These are phyloP conservation scores for Dryadula phaetusa DNA, from an alignment of 2,888 invertebrate species.

Conservation along the genomic window DNA sequence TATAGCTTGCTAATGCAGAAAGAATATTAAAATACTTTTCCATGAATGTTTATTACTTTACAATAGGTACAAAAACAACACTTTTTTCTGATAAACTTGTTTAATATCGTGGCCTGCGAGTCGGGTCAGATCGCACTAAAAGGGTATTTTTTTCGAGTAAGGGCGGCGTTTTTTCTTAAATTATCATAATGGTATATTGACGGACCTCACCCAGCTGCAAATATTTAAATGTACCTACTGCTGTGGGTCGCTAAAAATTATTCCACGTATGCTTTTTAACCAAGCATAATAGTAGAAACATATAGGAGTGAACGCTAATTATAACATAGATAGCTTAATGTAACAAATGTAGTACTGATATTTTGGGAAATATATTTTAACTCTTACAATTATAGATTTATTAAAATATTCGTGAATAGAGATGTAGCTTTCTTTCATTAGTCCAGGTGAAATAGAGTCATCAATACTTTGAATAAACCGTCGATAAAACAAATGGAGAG, in stretches of 20 bases:
- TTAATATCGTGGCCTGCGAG: constrained; percentile 69
- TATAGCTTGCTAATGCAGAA: neutral
- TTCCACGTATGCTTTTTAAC: constrained; percentile 46
- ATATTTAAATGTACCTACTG: constrained; percentile 75
- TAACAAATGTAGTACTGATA: too few species aligned
- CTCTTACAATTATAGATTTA: neutral
- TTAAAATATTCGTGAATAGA: neutral
- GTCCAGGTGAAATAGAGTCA: constrained; percentile 65
- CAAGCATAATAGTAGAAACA: neutral
- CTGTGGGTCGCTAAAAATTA: constrained; percentile 58
- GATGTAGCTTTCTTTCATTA: constrained; percentile 33
- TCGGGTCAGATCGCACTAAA: constrained; percentile 65
- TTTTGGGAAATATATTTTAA: too few species aligned
- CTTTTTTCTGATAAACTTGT: constrained; percentile 56
- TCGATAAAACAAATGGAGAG: constrained; percentile 79
- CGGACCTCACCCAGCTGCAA: constrained; percentile 68
- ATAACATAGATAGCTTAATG: too few species aligned
- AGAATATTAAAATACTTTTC: constrained; percentile 13
- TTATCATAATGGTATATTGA: constrained; percentile 78
- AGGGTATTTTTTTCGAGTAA: constrained; percentile 62
- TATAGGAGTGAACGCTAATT: too few species aligned
- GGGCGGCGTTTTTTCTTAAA: constrained; percentile 75
- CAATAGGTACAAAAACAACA: constrained; percentile 26
- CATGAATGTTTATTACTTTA: neutral
- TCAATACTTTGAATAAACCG: constrained; percentile 71